Evolutionary conservation across 1,140 invertebrate species (phyloP), one percentile per base, ranked within the genome.

Genomic region (Trichoplusia ni): DNA sequence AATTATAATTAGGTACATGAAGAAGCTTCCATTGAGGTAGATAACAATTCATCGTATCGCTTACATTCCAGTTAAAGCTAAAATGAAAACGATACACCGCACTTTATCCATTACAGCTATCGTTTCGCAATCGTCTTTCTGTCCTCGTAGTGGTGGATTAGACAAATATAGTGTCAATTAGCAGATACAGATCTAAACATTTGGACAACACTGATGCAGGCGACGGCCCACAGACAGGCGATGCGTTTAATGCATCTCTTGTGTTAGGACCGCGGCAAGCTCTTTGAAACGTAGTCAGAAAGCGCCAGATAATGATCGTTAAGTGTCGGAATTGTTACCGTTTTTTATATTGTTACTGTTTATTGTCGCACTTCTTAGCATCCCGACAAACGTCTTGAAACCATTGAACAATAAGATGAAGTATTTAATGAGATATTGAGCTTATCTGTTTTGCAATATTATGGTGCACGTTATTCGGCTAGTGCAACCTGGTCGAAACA

Each of bases 251-350:
- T 35, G 56, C 47, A 42, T 46, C 40, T 60, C 27, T 46, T 47
- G 11, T 29, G 29, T 25, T 14, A 80, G 75, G 80, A 53, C 54
- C 71, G 69, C 72, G 72, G 71, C 64, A 53, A 18, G 21, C 73
- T 51, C 71, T 64, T 64, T 71, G 61, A 73, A 79, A 82, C 70
- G 79, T 81, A 84, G 81, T 76, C 49, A 77, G 73, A 75, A 73
- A 69, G 68, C 77, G 77, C 82, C 75, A 29, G 73, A 82, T 82
- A 79, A 83, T 67, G 61, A 58, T 46, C 62, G 40, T 64, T 70
- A 82, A 81, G 77, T 83, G 77, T 81, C 63, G 75, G 67, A 47
- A 73, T 81, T 84, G 77, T 84, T 78, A 71, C 47, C 67, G 71
- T 40, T 65, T 74, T 76, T 73, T 69, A 54, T 74, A 73, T 63